Percentiles rank a stretch among this genome's conserved stretches.
Evolutionary conservation across 1,140 invertebrate genomes (phyloP).

Genomic region (Trichomalopsis sarcophagae): DNA sequence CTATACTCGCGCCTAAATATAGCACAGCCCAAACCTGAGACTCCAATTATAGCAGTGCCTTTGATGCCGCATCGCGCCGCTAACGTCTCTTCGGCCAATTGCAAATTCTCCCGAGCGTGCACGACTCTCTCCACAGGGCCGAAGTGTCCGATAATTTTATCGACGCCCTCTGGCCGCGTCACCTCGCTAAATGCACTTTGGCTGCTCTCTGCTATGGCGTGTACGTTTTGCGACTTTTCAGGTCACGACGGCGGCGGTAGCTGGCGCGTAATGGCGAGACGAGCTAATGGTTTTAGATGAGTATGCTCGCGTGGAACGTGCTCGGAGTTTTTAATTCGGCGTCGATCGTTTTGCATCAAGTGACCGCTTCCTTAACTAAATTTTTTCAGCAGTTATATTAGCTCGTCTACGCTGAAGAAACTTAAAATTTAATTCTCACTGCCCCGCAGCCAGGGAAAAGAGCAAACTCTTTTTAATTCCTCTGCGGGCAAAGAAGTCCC

Average conservation of each 20-base stretch:
- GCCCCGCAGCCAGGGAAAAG: not conserved
- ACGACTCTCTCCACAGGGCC: not conserved
- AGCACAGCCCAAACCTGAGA: constrained; percentile 64
- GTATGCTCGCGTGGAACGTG: not conserved
- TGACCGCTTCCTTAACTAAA: too few relatives aligned
- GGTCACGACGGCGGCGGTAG: not conserved
- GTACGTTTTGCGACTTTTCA: not conserved
- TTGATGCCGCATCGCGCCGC: constrained; percentile 67
- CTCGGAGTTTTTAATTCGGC: not conserved
- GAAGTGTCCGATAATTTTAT: constrained; percentile 65
- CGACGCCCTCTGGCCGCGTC: constrained; percentile 51
- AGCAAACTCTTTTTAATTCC: constrained; percentile 22
- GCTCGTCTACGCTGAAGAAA: too few relatives aligned
- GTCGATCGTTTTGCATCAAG: too few relatives aligned
- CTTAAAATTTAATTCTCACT: not conserved
- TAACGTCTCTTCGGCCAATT: constrained; percentile 49
- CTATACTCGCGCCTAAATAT: constrained; percentile 64
- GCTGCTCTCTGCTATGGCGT: not conserved
- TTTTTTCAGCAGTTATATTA: too few relatives aligned
- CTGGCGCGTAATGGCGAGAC: not conserved
- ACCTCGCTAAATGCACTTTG: constrained; percentile 22
- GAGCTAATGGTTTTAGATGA: constrained; percentile 27
- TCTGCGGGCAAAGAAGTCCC: not conserved
- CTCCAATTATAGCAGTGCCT: constrained; percentile 71
- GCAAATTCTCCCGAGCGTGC: constrained; percentile 4